These are phyloP conservation scores for Platycercus adscitus DNA, from an alignment of 2,113 vertebrate genomes.

Conservation along the genomic window DNA sequence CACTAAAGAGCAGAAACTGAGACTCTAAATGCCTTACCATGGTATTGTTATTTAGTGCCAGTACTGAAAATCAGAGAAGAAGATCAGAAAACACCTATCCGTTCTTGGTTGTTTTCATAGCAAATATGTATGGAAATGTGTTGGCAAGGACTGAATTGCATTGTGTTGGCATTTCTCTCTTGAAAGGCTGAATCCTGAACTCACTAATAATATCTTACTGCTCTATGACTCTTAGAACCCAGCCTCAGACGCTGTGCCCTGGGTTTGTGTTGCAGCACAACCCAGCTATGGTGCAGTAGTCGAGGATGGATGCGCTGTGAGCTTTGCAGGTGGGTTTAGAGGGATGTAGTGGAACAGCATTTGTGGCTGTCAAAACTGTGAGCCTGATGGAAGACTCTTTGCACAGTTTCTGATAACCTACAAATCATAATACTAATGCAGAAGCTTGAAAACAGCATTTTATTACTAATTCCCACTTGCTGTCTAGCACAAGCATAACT, in stretches of 20 bases:
- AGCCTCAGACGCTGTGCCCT: neutral
- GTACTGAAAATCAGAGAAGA: neutral
- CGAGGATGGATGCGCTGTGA: rapidly evolving
- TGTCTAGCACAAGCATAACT: neutral
- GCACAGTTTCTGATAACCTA: neutral
- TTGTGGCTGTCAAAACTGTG: neutral
- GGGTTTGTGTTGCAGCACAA: neutral
- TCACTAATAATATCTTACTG: neutral
- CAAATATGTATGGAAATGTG: neutral
- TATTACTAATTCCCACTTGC: neutral
- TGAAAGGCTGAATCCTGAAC: neutral
- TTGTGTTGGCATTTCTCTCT: neutral
- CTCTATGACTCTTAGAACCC: neutral
- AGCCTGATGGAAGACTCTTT: neutral
- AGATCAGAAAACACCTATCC: neutral
- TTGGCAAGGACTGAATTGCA: neutral
- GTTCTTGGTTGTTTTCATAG: neutral
- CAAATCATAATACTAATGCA: neutral
- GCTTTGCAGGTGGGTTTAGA: neutral
- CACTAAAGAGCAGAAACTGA: rapidly evolving
- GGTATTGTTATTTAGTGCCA: neutral
- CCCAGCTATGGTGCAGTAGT: too few species aligned
- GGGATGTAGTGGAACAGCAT: neutral
- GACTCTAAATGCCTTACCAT: neutral
- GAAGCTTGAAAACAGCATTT: neutral